Conservation (phyloP, 2,888 invertebrate species). For the Romanomermis culicivorax region DNA sequence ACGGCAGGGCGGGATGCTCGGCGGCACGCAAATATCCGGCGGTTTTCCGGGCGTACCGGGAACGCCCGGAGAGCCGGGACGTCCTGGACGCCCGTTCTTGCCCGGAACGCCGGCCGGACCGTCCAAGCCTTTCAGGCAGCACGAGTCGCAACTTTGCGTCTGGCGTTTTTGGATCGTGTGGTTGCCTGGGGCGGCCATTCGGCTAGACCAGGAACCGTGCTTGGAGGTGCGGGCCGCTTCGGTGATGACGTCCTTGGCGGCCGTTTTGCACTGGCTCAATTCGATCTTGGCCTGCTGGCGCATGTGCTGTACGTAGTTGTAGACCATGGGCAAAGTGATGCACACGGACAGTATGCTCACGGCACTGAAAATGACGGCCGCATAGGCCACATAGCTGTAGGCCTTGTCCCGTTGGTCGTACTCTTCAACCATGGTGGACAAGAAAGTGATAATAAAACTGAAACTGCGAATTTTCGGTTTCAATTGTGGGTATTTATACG, state of each 20-base stretch:
- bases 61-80: not conserved
- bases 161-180: not conserved
- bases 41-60: conserved; percentile 4
- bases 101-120: not conserved
- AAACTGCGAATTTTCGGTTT: no score
- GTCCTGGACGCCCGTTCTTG: conserved; percentile 2
- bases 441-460: no score
- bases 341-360: not conserved
- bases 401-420: conserved; percentile 2
- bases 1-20: not conserved
- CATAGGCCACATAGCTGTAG: conserved; percentile 1
- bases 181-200: not conserved
- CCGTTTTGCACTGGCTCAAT: not conserved
- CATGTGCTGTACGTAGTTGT: not conserved
- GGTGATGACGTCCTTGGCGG: not conserved
- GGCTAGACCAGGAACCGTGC: not conserved
- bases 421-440: no score
- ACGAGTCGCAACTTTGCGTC: not conserved
- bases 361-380: not conserved
- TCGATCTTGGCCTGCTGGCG: not conserved
- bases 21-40: not conserved
- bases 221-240: not conserved
- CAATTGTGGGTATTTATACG: no score
- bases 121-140: not conserved
- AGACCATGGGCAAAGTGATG: conserved; percentile 1